Conservation (phyloP, 1,140 invertebrate genomes). For the Brachionus rotundiformis region DNA sequence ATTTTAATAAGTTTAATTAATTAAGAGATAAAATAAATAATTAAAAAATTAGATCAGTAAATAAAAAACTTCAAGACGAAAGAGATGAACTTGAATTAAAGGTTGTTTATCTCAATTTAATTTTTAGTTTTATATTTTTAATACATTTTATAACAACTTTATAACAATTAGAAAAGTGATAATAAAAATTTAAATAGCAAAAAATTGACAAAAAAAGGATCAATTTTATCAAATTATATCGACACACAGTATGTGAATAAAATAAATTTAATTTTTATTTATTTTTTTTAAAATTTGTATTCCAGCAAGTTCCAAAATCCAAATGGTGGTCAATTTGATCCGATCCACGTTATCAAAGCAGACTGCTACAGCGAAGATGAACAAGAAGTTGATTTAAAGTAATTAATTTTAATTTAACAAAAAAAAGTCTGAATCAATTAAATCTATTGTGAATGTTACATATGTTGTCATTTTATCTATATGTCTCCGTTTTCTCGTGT, state of each 20-base stretch:
- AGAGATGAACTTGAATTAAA: constrained; percentile 62
- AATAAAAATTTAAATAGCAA: constrained; percentile 52
- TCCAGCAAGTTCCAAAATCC: not conserved
- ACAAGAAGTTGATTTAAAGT: not conserved
- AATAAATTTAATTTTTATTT: not conserved
- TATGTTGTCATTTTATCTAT: constrained; percentile 26
- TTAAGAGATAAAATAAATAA: not conserved
- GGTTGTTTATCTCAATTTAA: too few relatives aligned
- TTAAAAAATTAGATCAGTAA: constrained; percentile 60
- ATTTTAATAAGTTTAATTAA: not conserved
- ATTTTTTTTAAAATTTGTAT: not conserved
- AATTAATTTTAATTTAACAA: not conserved
- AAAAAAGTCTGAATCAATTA: not conserved
- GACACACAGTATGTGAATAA: not conserved
- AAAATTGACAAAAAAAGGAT: constrained; percentile 57
- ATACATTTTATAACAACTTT: not conserved
- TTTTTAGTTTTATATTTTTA: too few relatives aligned
- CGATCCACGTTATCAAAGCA: not conserved
- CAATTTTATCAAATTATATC: constrained; percentile 59
- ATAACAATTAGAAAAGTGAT: not conserved
- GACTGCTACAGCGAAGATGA: constrained; percentile 27
- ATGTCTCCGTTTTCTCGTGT: not conserved
- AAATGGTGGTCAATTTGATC: constrained; percentile 4
- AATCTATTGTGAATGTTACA: constrained; percentile 27
- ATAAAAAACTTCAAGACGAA: constrained; percentile 65